Conservation (phyloP, 2,797 vertebrate species). For the Momotus momota region DNA sequence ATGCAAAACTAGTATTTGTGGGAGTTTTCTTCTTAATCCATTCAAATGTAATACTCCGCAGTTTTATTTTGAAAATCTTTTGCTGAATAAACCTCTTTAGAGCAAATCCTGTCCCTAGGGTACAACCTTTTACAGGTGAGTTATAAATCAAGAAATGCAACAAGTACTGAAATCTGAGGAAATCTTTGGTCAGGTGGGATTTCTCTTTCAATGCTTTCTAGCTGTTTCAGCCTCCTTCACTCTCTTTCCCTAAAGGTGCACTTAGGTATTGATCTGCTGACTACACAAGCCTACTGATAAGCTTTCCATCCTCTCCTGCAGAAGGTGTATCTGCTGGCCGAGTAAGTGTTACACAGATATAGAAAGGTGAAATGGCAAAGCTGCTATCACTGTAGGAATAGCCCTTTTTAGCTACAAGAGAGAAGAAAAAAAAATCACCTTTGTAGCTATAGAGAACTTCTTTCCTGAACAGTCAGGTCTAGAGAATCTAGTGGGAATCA, state of each 20-base stretch:
- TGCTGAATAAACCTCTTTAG: background rate
- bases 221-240: background rate
- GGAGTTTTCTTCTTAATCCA: background rate
- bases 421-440: background rate
- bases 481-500: background rate
- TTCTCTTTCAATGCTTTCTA: background rate
- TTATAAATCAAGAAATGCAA: background rate
- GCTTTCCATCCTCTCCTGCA: background rate
- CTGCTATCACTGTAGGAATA: background rate
- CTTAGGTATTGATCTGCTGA: background rate
- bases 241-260: background rate
- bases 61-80: background rate
- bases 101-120: background rate
- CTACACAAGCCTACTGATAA: background rate
- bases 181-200: background rate
- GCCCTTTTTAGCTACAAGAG: background rate
- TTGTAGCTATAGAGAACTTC: background rate
- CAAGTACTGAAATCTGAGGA: background rate
- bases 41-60: background rate
- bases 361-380: background rate
- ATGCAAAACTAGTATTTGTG: background rate
- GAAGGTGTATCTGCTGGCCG: background rate
- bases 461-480: background rate
- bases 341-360: background rate
- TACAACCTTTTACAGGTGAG: background rate